These are phyloP conservation scores for Polypterus bichir DNA, from an alignment of 2,113 vertebrate species.

Conservation along the genomic window DNA sequence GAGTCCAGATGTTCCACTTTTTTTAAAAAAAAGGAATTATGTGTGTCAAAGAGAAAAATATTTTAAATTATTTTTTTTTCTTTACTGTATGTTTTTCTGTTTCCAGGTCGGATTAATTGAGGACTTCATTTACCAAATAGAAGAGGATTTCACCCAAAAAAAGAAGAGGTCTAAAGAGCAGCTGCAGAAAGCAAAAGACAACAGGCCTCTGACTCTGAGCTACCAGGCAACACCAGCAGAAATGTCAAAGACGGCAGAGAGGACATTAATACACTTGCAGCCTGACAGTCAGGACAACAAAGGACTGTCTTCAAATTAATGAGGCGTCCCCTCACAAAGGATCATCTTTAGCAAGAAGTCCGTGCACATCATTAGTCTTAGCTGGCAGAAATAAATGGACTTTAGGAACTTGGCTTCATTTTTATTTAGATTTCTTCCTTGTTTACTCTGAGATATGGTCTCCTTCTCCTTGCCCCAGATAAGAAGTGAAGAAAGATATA, in stretches of 20 bases:
- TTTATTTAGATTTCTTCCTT: constrained; percentile 28
- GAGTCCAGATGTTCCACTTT: too few species aligned
- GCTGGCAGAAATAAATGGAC: constrained; percentile 43
- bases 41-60: constrained; percentile 2
- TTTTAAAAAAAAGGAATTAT: too few species aligned
- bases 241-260: constrained; percentile 1
- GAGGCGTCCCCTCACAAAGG: constrained; percentile 10
- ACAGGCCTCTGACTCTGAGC: constrained; percentile 26
- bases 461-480: constrained; percentile 18
- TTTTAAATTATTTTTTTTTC: constrained; percentile 4
- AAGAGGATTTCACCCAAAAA: constrained; percentile 38
- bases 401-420: constrained; percentile 24
- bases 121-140: constrained; percentile 44
- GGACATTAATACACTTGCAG: constrained; percentile 6
- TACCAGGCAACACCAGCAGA: constrained; percentile 15
- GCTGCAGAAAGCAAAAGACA: constrained; percentile 32
- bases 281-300: constrained; percentile 16
- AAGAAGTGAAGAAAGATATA: constrained; percentile 22
- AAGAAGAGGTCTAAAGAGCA: constrained; percentile 16
- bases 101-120: constrained; percentile 45
- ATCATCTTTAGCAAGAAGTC: constrained; percentile 24
- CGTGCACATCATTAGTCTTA: constrained; percentile 29
- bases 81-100: constrained; percentile 20
- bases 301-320: constrained; percentile 17
- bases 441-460: constrained; percentile 25